Evolutionary conservation across 1,140 invertebrate species (phyloP), one percentile per base, ranked within the genome.

Genomic region (Nomia melanderi): DNA sequence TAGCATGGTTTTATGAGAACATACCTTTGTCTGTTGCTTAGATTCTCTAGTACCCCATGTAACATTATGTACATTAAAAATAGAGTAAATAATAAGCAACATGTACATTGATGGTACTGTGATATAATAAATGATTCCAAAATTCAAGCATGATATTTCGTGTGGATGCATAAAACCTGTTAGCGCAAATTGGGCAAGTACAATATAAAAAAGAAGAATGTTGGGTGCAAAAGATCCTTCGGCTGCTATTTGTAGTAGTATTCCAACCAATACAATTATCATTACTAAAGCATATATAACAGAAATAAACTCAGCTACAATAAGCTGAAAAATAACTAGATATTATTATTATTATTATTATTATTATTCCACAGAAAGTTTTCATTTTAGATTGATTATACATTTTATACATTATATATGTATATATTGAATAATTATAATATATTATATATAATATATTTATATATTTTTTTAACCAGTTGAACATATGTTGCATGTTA

Each of bases 41-140:
- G 82, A 74, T 89, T 98, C 98, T 71, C 98, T 92, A 0, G 98
- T 99, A 20, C 98, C 97, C 98, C 97, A 98, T 0, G 95, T 95
- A 1, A 98, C 96, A 81, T 96, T 96, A 88, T 98, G 97, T 88
- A 98, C 93, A 87, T 98, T 98, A 86, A 97, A 97, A 0, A 98
- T 92, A 0, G 97, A 97, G 87, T 97, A 98, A 64, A 98, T 96
- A 54, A 98, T 97, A 17, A 98, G 93, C 74, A 98, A 92, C 94
- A 98, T 95, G 87, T 98, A 98, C 97, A 98, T 98, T 74, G 97
- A 97, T 1, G 98, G 98, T 60, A 98, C 96, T 9, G 97, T 97
- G 17, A 98, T 94, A 88, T 98, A 98, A 90, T 98, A 99, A 31
- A 98, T 94, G 6, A 97, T 89, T 20, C 96, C 95, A 73, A 95